A percentile compares a stretch with the other conserved stretches of the same genome.
Conservation (phyloP, 1,140 invertebrate genomes). For the Episyrphus balteatus region DNA sequence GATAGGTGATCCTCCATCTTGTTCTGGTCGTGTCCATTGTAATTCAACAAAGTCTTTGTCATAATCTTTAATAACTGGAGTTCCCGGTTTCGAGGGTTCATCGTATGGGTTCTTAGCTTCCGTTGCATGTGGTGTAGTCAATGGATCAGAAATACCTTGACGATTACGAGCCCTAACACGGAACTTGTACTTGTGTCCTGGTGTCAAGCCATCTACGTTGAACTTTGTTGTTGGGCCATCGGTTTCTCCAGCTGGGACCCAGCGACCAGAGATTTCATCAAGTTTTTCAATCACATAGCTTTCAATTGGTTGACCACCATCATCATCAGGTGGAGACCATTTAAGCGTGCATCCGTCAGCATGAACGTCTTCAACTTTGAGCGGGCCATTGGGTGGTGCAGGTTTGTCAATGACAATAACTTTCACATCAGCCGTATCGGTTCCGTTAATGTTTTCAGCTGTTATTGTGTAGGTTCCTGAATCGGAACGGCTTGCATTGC, state of each 20-base stretch:
- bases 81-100: slow-evolving; percentile 73
- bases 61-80: slow-evolving; percentile 82
- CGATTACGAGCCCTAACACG: slow-evolving; percentile 89
- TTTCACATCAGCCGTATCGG: slow-evolving; percentile 81
- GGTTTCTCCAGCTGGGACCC: slow-evolving; percentile 87
- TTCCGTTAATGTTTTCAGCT: slow-evolving; percentile 88
- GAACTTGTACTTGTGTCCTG: slow-evolving; percentile 94
- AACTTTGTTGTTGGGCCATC: slow-evolving; percentile 62
- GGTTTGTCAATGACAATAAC: slow-evolving; percentile 89
- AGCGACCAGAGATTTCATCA: slow-evolving; percentile 83
- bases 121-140: slow-evolving; percentile 77
- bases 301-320: slow-evolving; percentile 80
- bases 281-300: slow-evolving; percentile 90
- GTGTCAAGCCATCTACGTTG: slow-evolving; percentile 64
- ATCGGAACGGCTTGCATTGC: slow-evolving; percentile 75
- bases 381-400: slow-evolving; percentile 78
- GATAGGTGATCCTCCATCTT: slow-evolving; percentile 81
- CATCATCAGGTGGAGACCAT: slow-evolving; percentile 85
- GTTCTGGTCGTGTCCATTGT: slow-evolving; percentile 78
- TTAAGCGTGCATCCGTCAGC: slow-evolving; percentile 58
- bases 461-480: slow-evolving; percentile 84
- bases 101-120: slow-evolving; percentile 98
- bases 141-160: slow-evolving; percentile 89
- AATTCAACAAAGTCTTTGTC: slow-evolving; percentile 89
- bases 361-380: slow-evolving; percentile 69